Evolutionary conservation across 2,888 invertebrate species (phyloP).

Genomic region (Blastobasis lacticolella): DNA sequence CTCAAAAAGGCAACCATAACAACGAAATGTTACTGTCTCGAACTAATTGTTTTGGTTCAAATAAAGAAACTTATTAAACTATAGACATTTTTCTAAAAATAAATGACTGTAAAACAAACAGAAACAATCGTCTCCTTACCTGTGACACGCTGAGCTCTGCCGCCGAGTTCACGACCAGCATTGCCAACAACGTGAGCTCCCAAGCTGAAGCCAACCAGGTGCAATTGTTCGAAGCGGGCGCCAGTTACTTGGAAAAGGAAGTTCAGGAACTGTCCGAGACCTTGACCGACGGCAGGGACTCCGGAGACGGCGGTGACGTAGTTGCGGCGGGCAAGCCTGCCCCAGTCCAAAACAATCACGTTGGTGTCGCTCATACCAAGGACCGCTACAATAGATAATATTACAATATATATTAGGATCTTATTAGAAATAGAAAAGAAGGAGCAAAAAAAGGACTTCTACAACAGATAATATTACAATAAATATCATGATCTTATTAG

Average conservation of each 20-base stretch:
- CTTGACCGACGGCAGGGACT: constrained; percentile 38
- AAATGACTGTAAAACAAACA: neutral
- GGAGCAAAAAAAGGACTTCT: constrained; percentile 27
- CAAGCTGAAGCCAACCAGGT: constrained; percentile 54
- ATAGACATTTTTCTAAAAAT: too few species aligned
- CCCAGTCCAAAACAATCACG: constrained; percentile 49
- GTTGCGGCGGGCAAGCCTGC: constrained; percentile 23
- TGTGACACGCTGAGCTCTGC: constrained; percentile 37
- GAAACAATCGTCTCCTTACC: constrained; percentile 23
- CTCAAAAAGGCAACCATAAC: neutral
- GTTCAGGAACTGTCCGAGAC: constrained; percentile 42
- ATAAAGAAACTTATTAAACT: neutral
- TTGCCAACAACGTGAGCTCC: constrained; percentile 53
- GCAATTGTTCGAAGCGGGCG: constrained; percentile 28
- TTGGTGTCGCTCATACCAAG: constrained; percentile 32
- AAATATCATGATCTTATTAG: too few species aligned
- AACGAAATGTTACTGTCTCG: neutral
- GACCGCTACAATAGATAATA: constrained; percentile 24
- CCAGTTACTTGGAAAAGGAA: constrained; percentile 33
- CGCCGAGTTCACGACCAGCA: constrained; percentile 36
- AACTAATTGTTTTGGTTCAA: neutral
- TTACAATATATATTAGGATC: neutral
- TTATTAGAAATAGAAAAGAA: too few species aligned
- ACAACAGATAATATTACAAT: constrained; percentile 5
- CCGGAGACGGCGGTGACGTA: constrained; percentile 35